Base-by-base conservation (phyloP, 2,113 vertebrate species). In the Sorex fumeus region DNA sequence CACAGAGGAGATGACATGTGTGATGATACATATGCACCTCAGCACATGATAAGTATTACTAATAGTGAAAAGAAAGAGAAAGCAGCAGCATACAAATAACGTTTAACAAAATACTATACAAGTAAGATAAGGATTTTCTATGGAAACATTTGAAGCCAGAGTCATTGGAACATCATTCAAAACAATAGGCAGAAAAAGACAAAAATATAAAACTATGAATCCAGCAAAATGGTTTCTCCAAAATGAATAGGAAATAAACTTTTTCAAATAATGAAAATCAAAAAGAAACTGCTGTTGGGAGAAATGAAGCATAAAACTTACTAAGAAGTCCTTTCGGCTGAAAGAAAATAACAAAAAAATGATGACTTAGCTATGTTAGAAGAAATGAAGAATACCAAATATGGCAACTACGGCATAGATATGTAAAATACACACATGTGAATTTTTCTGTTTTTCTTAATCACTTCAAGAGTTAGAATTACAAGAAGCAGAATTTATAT, bases 291-390 rank as follows among this genome's bases (percentile, higher is more conserved):
- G 78, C 69, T 67, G 69, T 50, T 32, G n/a, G 34, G 81, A 93
- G 25, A 92, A 64, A 36, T 75, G 12, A 25, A 57, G 64, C 81
- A 67, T 53, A 83, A 47, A 69, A 78, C 23, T 62, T 66, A 66
- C n/a, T 66, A 43, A 72, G 71, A 64, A 75, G 30, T 57, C 45
- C 50, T 85, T 78, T 64, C 82, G 27, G 18, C 6, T 84, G 21
- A 85, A 92, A 81, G 16, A 66, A 92, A 90, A 80, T 69, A 80
- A 92, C 19, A 81, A 12, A 90, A 93, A n/a, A 95, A 88, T 43
- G 75, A 25, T 85, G 80, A 82, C 9, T 87, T 53, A 19, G 64
- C 10, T 82, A 21, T 25, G 50, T 0, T 34, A 2, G n/a, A 47
- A 77, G 40, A 84, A 80, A 81, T 74, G 30, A 70, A 79, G 16